Percentiles rank a stretch among this genome's conserved stretches.
phyloP scores from a whole-genome alignment of 2,113 vertebrate species.

The Gymnorhina tibicen region DNA sequence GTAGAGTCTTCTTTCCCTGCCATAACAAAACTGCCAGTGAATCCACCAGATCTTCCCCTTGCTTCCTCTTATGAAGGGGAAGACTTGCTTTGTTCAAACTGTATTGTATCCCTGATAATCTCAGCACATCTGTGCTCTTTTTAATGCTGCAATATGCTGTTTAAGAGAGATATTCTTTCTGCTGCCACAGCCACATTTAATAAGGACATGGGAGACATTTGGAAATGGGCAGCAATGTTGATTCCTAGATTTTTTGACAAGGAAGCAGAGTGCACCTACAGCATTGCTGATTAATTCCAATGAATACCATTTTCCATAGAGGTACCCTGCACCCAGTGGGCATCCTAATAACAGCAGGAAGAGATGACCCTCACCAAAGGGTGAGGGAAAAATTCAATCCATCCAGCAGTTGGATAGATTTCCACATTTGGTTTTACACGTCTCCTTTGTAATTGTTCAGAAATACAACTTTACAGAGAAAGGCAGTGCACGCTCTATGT shows the following conservation, averaged over 20 bases:
- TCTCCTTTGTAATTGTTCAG: background rate
- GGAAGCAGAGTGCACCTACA: background rate
- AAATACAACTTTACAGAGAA: background rate
- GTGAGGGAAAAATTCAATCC: background rate
- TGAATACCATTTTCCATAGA: background rate
- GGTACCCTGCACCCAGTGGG: background rate
- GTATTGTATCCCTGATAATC: background rate
- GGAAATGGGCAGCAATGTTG: background rate
- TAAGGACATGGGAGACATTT: background rate
- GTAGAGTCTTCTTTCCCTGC: background rate
- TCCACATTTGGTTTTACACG: background rate
- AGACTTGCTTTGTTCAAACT: background rate
- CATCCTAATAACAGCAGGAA: background rate
- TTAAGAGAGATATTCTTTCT: background rate
- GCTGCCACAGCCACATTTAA: background rate
- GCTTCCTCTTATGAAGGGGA: background rate
- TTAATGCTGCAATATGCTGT: background rate
- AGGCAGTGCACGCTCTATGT: rapidly evolving
- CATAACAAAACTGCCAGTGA: background rate
- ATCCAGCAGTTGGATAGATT: background rate
- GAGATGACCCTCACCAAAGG: background rate
- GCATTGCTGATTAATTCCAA: background rate
- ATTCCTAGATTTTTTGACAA: background rate
- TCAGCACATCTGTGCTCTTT: background rate
- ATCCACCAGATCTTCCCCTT: background rate